Percentiles rank a stretch among this genome's conserved stretches.
These are phyloP conservation scores for Tenthredo livida DNA, from an alignment of 2,888 invertebrate species.

Conservation along the genomic window DNA sequence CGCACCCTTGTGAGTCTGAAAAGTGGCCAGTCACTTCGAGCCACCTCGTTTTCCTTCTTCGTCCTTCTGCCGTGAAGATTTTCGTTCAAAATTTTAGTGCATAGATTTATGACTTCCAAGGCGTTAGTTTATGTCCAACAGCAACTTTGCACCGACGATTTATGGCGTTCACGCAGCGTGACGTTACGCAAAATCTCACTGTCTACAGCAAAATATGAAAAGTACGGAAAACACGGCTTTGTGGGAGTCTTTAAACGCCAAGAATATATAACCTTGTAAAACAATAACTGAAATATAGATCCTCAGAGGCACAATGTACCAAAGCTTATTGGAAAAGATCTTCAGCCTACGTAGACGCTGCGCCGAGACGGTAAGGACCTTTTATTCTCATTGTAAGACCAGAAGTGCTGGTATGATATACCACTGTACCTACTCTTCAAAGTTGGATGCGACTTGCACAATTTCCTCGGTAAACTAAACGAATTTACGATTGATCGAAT, in stretches of 20 bases:
- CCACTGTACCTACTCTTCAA: neutral
- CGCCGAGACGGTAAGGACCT: neutral
- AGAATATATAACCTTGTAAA: neutral
- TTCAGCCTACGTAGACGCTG: neutral
- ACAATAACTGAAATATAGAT: constrained; percentile 1
- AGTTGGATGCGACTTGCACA: neutral
- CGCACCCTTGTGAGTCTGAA: constrained; percentile 42
- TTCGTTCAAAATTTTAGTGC: constrained; percentile 31
- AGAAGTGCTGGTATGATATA: neutral
- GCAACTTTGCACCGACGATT: constrained; percentile 36
- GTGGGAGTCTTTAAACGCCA: neutral
- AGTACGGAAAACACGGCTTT: constrained; percentile 36
- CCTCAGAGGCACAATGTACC: neutral
- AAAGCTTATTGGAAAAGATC: neutral
- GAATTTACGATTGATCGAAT: neutral
- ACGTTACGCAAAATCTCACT: constrained; percentile 44
- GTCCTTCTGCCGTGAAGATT: constrained; percentile 6
- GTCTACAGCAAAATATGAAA: constrained; percentile 37
- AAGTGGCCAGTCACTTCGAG: constrained; percentile 24
- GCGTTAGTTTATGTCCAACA: constrained; percentile 12
- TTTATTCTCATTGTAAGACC: neutral
- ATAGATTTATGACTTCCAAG: constrained; percentile 30
- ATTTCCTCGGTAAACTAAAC: neutral
- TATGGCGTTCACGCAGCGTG: constrained; percentile 34
- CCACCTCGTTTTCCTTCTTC: constrained; percentile 10